Percentiles rank a stretch among this genome's conserved stretches.
These are phyloP conservation scores for Spodoptera picta DNA, from an alignment of 2,888 invertebrate species.

Conservation along the genomic window DNA sequence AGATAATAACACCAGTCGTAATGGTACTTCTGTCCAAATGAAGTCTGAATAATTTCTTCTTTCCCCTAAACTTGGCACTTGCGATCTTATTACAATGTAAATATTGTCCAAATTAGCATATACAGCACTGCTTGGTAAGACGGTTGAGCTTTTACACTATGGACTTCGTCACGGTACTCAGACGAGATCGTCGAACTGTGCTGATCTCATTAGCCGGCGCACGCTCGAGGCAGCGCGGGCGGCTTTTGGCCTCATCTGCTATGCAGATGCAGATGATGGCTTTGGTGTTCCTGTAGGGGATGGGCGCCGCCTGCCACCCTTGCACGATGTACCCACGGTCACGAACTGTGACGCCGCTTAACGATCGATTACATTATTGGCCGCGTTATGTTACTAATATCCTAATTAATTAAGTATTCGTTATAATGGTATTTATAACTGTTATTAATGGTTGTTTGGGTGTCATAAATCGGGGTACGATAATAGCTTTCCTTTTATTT, in stretches of 20 bases:
- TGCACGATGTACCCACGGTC: constrained; percentile 35
- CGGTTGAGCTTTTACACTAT: constrained; percentile 9
- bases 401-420: constrained; percentile 26
- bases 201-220: constrained; percentile 57
- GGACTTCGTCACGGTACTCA: constrained; percentile 18
- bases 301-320: constrained; percentile 6
- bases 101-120: constrained; percentile 23
- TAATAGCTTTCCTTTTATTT: not conserved
- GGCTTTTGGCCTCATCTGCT: constrained; percentile 60
- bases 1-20: not conserved
- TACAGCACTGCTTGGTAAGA: constrained; percentile 12
- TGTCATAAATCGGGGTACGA: not conserved
- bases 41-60: not conserved
- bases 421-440: constrained; percentile 12
- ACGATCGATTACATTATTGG: constrained; percentile 35
- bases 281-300: constrained; percentile 37
- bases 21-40: not conserved
- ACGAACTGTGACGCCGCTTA: constrained; percentile 56
- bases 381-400: constrained; percentile 11
- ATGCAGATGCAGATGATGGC: constrained; percentile 71
- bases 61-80: not conserved
- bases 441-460: not conserved
- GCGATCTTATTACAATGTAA: not conserved
- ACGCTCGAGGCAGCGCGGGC: constrained; percentile 17
- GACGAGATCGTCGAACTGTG: constrained; percentile 58